These are phyloP conservation scores for Halichoerus grypus DNA, from an alignment of 2,113 vertebrate genomes.

Conservation along the genomic window DNA sequence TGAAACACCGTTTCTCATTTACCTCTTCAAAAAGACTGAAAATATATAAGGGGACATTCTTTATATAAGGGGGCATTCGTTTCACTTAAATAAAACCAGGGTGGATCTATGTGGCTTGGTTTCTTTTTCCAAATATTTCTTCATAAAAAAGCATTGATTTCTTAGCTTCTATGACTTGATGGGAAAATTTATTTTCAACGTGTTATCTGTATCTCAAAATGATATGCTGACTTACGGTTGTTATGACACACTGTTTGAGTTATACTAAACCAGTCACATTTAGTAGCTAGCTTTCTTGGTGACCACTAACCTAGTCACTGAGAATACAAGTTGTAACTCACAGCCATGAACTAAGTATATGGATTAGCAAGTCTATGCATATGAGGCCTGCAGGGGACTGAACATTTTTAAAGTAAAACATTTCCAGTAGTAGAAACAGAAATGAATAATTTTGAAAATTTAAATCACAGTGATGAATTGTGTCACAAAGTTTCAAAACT, in stretches of 20 bases:
- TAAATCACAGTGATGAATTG: neutral
- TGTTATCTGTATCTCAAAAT: slow-evolving; percentile 43
- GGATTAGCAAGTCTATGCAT: neutral
- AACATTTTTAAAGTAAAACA: slow-evolving; percentile 54
- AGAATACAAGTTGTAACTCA: neutral
- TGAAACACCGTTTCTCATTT: slow-evolving; percentile 72
- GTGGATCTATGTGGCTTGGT: neutral
- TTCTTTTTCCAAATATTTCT: slow-evolving; percentile 53
- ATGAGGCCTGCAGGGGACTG: neutral
- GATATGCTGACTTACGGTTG: neutral
- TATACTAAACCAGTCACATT: neutral
- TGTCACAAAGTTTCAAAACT: slow-evolving; percentile 20
- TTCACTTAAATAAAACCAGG: slow-evolving; percentile 72
- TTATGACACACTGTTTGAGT: neutral
- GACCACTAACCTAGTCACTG: neutral
- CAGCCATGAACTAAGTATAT: neutral
- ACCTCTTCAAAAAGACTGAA: slow-evolving; percentile 71
- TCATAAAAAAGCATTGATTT: slow-evolving; percentile 12
- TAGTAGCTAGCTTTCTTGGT: neutral
- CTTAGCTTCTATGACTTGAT: slow-evolving; percentile 6
- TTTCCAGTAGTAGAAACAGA: neutral
- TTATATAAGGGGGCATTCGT: neutral
- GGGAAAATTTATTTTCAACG: slow-evolving; percentile 17
- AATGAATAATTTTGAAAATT: slow-evolving; percentile 44
- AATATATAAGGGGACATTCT: slow-evolving; percentile 38